Percentiles rank a stretch among this genome's conserved stretches.
Conservation (phyloP, 2,888 invertebrate genomes). For the Thysanoteuthis rhombus region DNA sequence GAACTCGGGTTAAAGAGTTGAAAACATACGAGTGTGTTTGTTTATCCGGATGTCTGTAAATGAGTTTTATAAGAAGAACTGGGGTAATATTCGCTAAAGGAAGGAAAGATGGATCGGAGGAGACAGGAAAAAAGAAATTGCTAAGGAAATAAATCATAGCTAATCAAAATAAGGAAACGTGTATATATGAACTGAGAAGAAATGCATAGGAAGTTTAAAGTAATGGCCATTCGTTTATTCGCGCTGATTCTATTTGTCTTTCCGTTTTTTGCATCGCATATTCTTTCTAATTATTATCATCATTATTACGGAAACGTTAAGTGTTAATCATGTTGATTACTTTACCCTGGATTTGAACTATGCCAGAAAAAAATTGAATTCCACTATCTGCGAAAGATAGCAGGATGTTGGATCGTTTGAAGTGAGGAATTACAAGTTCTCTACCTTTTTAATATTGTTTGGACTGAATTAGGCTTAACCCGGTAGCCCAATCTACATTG, state of each 20-base stretch:
- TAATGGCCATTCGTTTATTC: background rate
- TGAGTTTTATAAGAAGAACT: background rate
- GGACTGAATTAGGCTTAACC: no score
- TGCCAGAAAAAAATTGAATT: no score
- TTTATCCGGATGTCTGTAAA: constrained; percentile 12
- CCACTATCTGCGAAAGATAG: no score
- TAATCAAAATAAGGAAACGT: background rate
- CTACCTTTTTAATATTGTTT: no score
- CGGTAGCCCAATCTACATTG: no score
- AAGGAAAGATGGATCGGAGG: background rate
- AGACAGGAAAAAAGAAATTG: background rate
- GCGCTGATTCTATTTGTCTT: background rate
- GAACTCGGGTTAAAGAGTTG: background rate
- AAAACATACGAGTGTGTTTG: background rate
- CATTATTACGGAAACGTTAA: no score
- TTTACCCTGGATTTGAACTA: no score
- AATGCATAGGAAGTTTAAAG: background rate
- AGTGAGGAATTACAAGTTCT: no score
- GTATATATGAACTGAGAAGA: background rate
- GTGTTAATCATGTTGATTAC: no score
- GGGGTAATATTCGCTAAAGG: background rate
- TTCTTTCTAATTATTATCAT: no score
- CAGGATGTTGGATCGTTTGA: no score
- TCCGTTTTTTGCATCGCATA: background rate
- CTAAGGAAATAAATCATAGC: background rate